Evolutionary conservation across 2,797 vertebrate species (phyloP).

Genomic region (Phoebastria nigripes): DNA sequence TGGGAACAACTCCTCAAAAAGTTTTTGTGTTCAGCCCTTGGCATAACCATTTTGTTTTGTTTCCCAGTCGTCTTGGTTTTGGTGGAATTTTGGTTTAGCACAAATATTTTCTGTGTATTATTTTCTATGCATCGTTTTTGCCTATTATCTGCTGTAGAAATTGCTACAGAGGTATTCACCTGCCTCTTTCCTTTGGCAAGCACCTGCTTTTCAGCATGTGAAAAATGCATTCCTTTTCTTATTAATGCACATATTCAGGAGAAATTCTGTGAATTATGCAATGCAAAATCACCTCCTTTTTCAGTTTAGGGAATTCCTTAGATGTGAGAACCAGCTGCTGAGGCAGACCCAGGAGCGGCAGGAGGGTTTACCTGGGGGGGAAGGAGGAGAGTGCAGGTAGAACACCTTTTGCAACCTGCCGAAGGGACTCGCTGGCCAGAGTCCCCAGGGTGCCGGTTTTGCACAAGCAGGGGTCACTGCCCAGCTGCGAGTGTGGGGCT

Average conservation of each 20-base stretch:
- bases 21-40: not conserved
- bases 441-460: not conserved
- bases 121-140: not conserved
- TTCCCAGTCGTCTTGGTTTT: not conserved
- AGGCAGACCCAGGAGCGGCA: not conserved
- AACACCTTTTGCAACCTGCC: not conserved
- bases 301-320: not conserved
- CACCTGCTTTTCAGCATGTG: not conserved
- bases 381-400: not conserved
- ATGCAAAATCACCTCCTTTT: not conserved
- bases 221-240: not conserved
- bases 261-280: not conserved
- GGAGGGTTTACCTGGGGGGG: not conserved
- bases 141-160: not conserved
- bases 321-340: not conserved
- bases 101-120: not conserved
- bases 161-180: not conserved
- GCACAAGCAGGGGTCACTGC: not conserved
- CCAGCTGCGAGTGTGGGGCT: rapidly evolving
- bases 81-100: not conserved
- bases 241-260: rapidly evolving
- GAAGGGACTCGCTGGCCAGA: not conserved
- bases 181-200: not conserved
- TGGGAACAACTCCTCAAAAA: not conserved
- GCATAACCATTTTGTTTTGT: not conserved